Base-by-base conservation (phyloP, 2,113 vertebrate genomes). In the Callospermophilus lateralis region DNA sequence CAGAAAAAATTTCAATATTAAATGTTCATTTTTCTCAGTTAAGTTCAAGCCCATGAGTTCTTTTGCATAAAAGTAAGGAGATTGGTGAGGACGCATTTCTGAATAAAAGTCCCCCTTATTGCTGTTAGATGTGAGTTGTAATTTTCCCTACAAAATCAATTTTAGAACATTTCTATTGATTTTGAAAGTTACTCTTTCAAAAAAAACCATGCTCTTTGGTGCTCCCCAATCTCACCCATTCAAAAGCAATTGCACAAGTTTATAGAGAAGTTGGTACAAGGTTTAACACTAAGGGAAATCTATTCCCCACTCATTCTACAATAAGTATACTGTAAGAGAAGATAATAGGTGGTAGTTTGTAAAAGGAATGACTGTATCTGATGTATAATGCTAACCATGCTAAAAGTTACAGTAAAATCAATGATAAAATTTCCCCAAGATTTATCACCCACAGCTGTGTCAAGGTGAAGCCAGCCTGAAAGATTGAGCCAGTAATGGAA, bases 91-190 rank as follows among this genome's bases (percentile, higher is more conserved):
- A 34, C 32, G 79, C 26, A 53, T 51, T 70, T 70, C n/a, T 95
- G 84, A 91, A 70, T 87, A 89, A 96, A 91, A 73, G 48, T 22
- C 32, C 67, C 65, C 32, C n/a, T 42, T n/a, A 32, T 4, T 94
- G 26, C 20, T 77, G 34, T 15, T 61, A 78, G 28, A 37, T 73
- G 11, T 84, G 48, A 93, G 22, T 74, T 84, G 37, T 77, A 90
- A 55, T 55, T 92, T 85, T 78, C 28, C 53, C n/a, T 65, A 81
- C 73, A 93, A 93, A 93, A 32, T 42, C 16, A 32, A 80, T 95
- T 91, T 68, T 61, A 63, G 34, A 88, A 77, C 34, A 76, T 91
- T 93, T 79, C n/a, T 80, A 30, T 84, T 87, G 53, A 79, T 90
- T 93, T 92, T 94, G 11, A 48, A 94, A 93, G 73, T 22, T 26